Evolutionary conservation across 2,888 invertebrate species (phyloP), one percentile per base, ranked within the genome.

Genomic region (Eudiplozoon nipponicum): DNA sequence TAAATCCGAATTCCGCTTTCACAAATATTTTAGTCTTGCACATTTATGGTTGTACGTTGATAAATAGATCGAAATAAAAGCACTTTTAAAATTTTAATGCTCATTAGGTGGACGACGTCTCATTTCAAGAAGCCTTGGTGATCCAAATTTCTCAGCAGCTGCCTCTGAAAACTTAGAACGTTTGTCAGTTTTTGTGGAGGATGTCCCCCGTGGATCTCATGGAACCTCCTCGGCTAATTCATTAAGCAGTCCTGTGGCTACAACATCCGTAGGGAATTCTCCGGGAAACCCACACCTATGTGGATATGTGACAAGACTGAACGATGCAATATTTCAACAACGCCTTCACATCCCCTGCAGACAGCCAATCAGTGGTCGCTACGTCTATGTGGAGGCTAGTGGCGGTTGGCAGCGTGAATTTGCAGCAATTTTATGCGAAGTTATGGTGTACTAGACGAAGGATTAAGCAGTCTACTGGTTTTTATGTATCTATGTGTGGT

Each of bases 131-230:
- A n/a, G n/a, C n/a, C n/a, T n/a, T n/a, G n/a, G n/a, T n/a, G n/a
- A n/a, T n/a, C n/a, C n/a, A n/a, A n/a, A n/a, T n/a, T n/a, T n/a
- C n/a, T 17, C 35, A 34, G 19, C n/a, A 17, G 5, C 19, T 60
- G 11, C 31, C 9, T 31, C 31, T 47, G 57, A 57, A 46, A 62
- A 62, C 48, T 49, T 64, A 47, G 63, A 63, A 46, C 54, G 60
- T 47, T 50, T 63, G 22, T 56, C 59, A 2, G 58, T 63, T 9
- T 63, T 59, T 46, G 60, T 63, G 28, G 60, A 61, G 48, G 56
- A 57, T 41, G 54, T 56, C 44, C 53, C 19, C 17, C 7, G 9
- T 7, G 5, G 15, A 4, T 4, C 5, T 23, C 9, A 21, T 13
- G 5, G 5, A 15, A 13, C 38, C 40, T 18, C 47, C 45, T n/a